Evolutionary conservation across 2,888 invertebrate species (phyloP).

Genomic region (Lapara coniferarum): DNA sequence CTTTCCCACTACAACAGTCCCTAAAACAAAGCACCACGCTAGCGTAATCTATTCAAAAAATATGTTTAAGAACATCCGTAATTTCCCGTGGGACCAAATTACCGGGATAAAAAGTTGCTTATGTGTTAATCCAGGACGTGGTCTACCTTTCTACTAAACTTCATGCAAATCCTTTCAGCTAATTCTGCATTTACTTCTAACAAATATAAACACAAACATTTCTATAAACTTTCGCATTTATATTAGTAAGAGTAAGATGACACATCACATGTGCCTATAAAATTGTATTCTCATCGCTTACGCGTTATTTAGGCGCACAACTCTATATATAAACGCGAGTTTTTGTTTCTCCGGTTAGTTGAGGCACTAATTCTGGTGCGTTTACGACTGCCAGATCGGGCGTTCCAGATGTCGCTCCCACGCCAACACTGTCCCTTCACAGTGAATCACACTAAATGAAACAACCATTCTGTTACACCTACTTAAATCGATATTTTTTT

Average conservation of each 20-base stretch:
- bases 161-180: too few species aligned
- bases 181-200: too few species aligned
- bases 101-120: not conserved
- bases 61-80: not conserved
- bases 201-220: too few species aligned
- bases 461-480: conserved; percentile 6
- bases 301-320: conserved; percentile 33
- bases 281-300: not conserved
- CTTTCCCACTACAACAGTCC: too few species aligned
- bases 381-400: conserved; percentile 74
- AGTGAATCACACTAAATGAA: conserved; percentile 32
- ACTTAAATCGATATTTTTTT: conserved; percentile 10
- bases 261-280: not conserved
- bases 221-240: too few species aligned
- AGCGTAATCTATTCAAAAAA: too few species aligned
- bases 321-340: conserved; percentile 69
- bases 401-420: conserved; percentile 76
- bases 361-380: conserved; percentile 72
- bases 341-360: conserved; percentile 70
- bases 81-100: too few species aligned
- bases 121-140: too few species aligned
- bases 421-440: conserved; percentile 64
- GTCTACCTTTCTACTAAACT: too few species aligned
- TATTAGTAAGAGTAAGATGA: too few species aligned
- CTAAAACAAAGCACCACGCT: too few species aligned